phyloP scores from a whole-genome alignment of 2,888 invertebrate species.

The Heliconius charithonia region DNA sequence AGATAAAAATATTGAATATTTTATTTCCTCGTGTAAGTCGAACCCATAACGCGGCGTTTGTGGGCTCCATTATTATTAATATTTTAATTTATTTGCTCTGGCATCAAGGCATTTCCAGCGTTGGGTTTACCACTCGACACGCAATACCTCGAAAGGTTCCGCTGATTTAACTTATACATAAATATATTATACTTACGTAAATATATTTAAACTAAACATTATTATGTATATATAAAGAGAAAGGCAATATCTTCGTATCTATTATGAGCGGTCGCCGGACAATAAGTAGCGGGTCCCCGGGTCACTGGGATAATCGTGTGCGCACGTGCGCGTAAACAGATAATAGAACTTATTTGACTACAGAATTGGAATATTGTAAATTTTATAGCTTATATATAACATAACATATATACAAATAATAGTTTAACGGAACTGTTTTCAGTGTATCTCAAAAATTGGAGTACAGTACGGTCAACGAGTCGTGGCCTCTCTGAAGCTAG shows the following conservation, averaged over 20 bases:
- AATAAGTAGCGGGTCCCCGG: constrained; percentile 42
- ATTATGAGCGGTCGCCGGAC: constrained; percentile 41
- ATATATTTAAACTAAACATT: not conserved
- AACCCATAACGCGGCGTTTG: too few relatives aligned
- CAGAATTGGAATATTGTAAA: constrained; percentile 11
- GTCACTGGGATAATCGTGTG: constrained; percentile 53
- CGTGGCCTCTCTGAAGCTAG: not conserved
- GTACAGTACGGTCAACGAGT: not conserved
- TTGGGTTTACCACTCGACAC: too few relatives aligned
- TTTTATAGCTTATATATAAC: not conserved
- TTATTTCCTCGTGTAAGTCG: too few relatives aligned
- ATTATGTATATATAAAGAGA: constrained; percentile 30
- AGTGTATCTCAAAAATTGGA: not conserved
- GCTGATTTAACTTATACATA: too few relatives aligned
- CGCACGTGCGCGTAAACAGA: constrained; percentile 43
- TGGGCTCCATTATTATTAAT: too few relatives aligned
- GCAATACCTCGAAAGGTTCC: too few relatives aligned
- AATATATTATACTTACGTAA: not conserved
- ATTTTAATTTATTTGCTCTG: too few relatives aligned
- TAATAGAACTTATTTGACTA: constrained; percentile 29
- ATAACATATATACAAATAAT: not conserved
- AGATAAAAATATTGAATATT: too few relatives aligned
- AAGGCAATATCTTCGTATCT: constrained; percentile 37
- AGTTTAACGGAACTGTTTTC: not conserved
- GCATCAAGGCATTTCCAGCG: too few relatives aligned